Evolutionary conservation across 2,888 invertebrate genomes (phyloP).

Genomic region (Poecilobothrus nobilitatus): DNA sequence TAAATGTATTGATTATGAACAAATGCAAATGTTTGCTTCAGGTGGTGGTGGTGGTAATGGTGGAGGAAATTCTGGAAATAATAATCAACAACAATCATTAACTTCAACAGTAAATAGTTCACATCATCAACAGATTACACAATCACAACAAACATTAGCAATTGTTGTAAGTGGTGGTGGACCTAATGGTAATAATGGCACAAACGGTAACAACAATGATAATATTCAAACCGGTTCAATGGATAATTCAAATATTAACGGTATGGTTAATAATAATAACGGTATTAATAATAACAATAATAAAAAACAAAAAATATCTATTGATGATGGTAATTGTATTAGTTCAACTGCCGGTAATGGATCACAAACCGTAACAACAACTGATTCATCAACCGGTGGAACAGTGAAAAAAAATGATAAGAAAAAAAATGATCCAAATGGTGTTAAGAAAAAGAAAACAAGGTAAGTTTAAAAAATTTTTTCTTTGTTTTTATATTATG

Average conservation of each 20-base stretch:
- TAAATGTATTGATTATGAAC: conserved; percentile 32
- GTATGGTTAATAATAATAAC: not conserved
- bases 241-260: not conserved
- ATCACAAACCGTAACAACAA: conserved; percentile 43
- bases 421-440: conserved; percentile 76
- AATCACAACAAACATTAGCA: conserved; percentile 5
- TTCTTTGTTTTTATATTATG: not conserved
- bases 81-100: conserved; percentile 26
- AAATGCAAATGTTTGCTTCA: conserved; percentile 33
- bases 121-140: conserved; percentile 16
- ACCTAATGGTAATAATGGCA: conserved; percentile 15
- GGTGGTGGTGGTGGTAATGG: no score
- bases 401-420: conserved; percentile 63
- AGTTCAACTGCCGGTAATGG: conserved; percentile 30
- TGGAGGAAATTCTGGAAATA: conserved; percentile 27
- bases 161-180: conserved; percentile 7
- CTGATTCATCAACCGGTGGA: conserved; percentile 36
- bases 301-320: not conserved
- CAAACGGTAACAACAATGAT: conserved; percentile 14
- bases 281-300: conserved; percentile 22
- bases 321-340: conserved; percentile 16
- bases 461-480: conserved; percentile 50
- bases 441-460: conserved; percentile 86
- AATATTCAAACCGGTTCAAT: not conserved
- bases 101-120: conserved; percentile 25